Base-by-base conservation (phyloP, 1,140 invertebrate genomes). In the Coptotermes formosanus region DNA sequence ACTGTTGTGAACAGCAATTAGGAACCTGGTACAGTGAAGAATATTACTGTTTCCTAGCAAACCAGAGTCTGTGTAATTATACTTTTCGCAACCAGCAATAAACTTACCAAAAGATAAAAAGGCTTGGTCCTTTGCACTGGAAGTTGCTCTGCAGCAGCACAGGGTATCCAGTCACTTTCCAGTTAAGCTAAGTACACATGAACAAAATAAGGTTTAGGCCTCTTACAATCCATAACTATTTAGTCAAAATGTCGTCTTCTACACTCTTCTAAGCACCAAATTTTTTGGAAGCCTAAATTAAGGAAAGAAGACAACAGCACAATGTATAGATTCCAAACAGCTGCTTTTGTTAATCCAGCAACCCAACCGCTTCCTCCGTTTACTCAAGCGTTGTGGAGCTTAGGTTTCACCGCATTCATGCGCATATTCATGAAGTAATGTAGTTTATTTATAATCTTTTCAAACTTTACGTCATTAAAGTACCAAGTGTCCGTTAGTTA, bases 271-370 rank as follows among this genome's bases (percentile, higher is more conserved):
- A 75, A 75, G 16, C 25, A 30, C 9, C 25, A 11, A 75, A 75
- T 30, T 30, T 14, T n/a, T 30, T 16, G 64, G 64, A 75, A 75
- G 64, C 64, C 30, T 75, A 30, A 75, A 75, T 75, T 75, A 75
- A n/a, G 11, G 25, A 30, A 75, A 75, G 55, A 19, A 3, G 55
- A 75, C 6, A 8, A 19, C 11, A 64, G 19, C 59, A 64, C 12
- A 64, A 75, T 30, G 25, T 75, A 25, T 2, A n/a, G 64, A 7
- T 7, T 64, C 11, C n/a, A 75, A 75, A 75, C n/a, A 75, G n/a
- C 64, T 75, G n/a, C 25, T 75, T 75, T 30, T 75, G 64, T 30
- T 75, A 75, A n/a, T 75, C 64, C n/a, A 75, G 64, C 64, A 75
- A 75, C 64, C 64, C 25, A 25, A 16, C 19, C 30, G 64, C 25